These are phyloP conservation scores for Dasypus novemcinctus DNA, from an alignment of 2,113 vertebrate species.

Conservation along the genomic window DNA sequence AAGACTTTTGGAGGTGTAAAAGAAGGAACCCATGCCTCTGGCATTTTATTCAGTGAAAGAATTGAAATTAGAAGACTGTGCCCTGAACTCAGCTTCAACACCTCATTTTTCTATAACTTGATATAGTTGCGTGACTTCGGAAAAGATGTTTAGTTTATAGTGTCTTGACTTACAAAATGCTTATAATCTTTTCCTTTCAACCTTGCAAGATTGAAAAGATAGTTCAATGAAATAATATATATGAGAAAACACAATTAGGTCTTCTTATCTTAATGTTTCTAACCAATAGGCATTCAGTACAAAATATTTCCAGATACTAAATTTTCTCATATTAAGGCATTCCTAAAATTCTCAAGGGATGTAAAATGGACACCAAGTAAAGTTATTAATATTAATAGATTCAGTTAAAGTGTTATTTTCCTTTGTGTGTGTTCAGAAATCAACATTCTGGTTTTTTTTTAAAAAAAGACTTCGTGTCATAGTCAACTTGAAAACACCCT, in stretches of 20 bases:
- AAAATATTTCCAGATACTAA: neutral
- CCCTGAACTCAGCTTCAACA: neutral
- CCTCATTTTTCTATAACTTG: neutral
- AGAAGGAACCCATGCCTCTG: conserved; percentile 48
- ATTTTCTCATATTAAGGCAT: neutral
- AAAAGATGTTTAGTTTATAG: neutral
- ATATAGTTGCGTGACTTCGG: neutral
- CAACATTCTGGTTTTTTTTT: neutral
- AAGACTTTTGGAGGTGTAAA: conserved; percentile 44
- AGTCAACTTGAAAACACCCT: neutral
- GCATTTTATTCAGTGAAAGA: conserved; percentile 18
- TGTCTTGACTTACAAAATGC: neutral
- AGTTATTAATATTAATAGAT: neutral
- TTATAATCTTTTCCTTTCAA: neutral
- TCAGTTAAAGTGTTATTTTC: conserved; percentile 7
- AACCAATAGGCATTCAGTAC: neutral
- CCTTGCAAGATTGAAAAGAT: neutral
- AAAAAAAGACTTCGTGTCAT: neutral
- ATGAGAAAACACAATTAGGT: neutral
- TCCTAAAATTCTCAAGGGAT: neutral
- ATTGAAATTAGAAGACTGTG: neutral
- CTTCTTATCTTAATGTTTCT: neutral
- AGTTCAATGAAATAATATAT: neutral
- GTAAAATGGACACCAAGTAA: neutral
- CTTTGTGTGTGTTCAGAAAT: neutral